Evolutionary conservation across 1,140 invertebrate genomes (phyloP).

Genomic region (Drosophila obscura): DNA sequence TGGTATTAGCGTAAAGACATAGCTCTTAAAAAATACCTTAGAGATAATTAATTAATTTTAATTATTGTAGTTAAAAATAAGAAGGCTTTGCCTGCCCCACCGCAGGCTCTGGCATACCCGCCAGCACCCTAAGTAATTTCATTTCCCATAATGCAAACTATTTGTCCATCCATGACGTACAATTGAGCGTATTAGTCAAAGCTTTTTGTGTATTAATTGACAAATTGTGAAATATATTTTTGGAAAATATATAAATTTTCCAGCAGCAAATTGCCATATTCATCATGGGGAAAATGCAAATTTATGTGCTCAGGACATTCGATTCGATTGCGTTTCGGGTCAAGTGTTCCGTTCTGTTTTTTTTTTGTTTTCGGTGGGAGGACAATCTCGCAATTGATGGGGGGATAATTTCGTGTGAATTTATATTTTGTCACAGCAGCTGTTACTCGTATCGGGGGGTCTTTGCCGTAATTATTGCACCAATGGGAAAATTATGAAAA

Average conservation of each 20-base stretch:
- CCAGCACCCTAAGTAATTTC: neutral
- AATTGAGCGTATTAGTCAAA: conserved; percentile 26
- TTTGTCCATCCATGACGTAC: conserved; percentile 8
- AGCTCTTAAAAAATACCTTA: too few species aligned
- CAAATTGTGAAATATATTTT: conserved; percentile 39
- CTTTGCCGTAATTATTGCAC: conserved; percentile 14
- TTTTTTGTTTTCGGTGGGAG: neutral
- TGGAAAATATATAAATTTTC: conserved; percentile 25
- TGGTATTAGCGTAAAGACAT: too few species aligned
- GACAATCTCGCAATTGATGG: conserved; percentile 18
- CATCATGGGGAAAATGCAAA: conserved; percentile 43
- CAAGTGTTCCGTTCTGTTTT: neutral
- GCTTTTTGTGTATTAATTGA: conserved; percentile 47
- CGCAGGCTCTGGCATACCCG: too few species aligned
- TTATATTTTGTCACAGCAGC: conserved; percentile 31
- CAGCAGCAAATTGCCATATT: conserved; percentile 29
- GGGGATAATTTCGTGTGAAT: conserved; percentile 29
- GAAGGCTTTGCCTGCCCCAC: too few species aligned
- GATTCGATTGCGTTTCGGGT: conserved; percentile 32
- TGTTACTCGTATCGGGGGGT: neutral
- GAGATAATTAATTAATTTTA: too few species aligned
- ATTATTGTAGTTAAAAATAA: too few species aligned
- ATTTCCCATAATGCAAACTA: conserved; percentile 1
- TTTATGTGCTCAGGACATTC: conserved; percentile 40
- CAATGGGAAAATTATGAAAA: conserved; percentile 18